A percentile compares a stretch with the other conserved stretches of the same genome.
phyloP scores from a whole-genome alignment of 1,140 invertebrate genomes.

The Phortica variegata region DNA sequence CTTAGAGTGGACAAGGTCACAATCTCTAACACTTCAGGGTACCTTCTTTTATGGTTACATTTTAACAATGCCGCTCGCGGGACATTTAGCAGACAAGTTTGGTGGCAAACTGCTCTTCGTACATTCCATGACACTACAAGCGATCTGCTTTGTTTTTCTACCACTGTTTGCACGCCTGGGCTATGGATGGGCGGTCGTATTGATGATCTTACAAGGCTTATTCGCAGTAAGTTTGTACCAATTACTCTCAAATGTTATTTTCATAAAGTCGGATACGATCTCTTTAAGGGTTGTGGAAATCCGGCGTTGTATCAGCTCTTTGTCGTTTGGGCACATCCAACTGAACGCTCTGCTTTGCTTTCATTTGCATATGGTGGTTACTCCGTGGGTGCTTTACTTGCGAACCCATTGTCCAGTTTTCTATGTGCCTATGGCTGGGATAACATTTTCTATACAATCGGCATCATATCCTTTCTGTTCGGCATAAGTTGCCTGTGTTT shows the following conservation, averaged over 20 bases:
- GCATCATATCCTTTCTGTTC: slow-evolving; percentile 21
- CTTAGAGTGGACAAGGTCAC: slow-evolving; percentile 33
- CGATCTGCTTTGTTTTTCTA: slow-evolving; percentile 24
- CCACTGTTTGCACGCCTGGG: slow-evolving; percentile 32
- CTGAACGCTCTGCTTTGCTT: slow-evolving; percentile 39
- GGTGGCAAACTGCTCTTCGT: slow-evolving; percentile 42
- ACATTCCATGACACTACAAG: slow-evolving; percentile 30
- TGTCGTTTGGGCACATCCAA: slow-evolving; percentile 46
- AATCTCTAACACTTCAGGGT: slow-evolving; percentile 35
- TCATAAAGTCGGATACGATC: background rate
- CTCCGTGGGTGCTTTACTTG: slow-evolving; percentile 31
- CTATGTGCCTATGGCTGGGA: slow-evolving; percentile 37
- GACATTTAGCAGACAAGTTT: slow-evolving; percentile 35
- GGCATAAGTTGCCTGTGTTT: slow-evolving; percentile 35
- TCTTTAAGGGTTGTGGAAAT: slow-evolving; percentile 37
- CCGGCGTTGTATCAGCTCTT: slow-evolving; percentile 46
- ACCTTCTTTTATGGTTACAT: slow-evolving; percentile 45
- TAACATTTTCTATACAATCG: slow-evolving; percentile 39
- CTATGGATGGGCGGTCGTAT: slow-evolving; percentile 17
- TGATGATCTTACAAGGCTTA: slow-evolving; percentile 32
- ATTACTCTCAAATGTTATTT: background rate
- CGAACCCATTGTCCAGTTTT: slow-evolving; percentile 38
- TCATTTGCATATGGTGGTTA: slow-evolving; percentile 44
- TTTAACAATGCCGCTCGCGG: slow-evolving; percentile 31
- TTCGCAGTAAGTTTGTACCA: slow-evolving; percentile 31